Base-by-base conservation (phyloP, 2,797 vertebrate species). In the Crocodylus rhombifer region DNA sequence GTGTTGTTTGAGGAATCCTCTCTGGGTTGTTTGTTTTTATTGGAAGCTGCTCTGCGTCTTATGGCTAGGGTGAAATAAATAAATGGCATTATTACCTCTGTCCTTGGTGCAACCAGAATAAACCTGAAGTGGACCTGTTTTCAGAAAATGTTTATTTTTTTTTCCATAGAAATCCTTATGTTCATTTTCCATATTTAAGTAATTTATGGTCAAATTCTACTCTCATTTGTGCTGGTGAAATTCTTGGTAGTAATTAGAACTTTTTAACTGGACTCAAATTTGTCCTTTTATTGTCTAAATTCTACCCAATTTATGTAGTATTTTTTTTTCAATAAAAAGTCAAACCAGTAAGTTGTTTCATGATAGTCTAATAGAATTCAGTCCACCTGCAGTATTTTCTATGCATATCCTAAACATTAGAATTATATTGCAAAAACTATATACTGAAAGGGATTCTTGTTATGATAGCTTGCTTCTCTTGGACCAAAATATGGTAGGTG, bases 101-200 rank as follows among this genome's bases (percentile, higher is more conserved):
- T 85, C 79, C 82, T 62, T 1, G 7, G n/a, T 89, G 30, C 23
- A 89, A 4, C n/a, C 92, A 83, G n/a, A 91, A 30, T 77, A 77
- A 94, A 86, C 23, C 74, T 77, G 30, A 21, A 83, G 63, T 90
- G 78, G 76, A 95, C 25, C 23, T 65, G 30, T 76, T 18, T 88
- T 74, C 26, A 18, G 67, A 88, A 94, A 91, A 92, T n/a, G 6
- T 82, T 89, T 0, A 87, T 88, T 86, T 90, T 36, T 63, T 51
- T 94, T 92, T 42, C 16, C 23, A 26, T 86, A 84, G 25, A 83
- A 77, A 78, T 71, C 7, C 51, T 11, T 28, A 5, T 28, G 4
- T n/a, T 88, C 60, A 42, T 6, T 86, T 58, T 88, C 16, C 0
- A 20, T 85, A 82, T 88, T 84, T 56, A 86, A 16, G 7, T 21